Percentiles rank a stretch among this genome's conserved stretches.
Evolutionary conservation across 2,888 invertebrate species (phyloP).

Genomic region (Nezara viridula): DNA sequence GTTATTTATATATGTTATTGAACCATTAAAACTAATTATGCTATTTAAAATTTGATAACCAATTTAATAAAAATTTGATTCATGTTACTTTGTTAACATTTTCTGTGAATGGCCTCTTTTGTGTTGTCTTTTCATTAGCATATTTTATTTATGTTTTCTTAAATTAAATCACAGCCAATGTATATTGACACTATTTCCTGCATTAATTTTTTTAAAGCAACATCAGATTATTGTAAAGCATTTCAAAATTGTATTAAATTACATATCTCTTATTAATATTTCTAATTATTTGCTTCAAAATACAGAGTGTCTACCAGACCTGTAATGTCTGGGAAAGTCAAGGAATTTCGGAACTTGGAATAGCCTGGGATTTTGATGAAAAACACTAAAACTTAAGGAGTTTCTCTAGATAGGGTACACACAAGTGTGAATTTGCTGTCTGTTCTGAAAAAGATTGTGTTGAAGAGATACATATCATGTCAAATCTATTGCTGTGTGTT

Average conservation of each 20-base stretch:
- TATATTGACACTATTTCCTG: constrained; percentile 13
- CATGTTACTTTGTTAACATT: background rate
- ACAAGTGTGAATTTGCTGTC: no score
- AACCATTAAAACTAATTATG: background rate
- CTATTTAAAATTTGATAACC: background rate
- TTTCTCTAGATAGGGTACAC: no score
- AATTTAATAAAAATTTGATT: background rate
- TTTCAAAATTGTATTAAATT: background rate
- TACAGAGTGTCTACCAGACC: no score
- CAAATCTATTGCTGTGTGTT: no score
- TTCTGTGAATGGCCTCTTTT: background rate
- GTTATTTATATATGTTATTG: background rate
- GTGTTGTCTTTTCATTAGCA: background rate
- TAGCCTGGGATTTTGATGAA: no score
- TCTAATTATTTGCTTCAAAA: background rate
- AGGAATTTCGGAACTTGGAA: no score
- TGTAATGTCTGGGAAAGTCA: no score
- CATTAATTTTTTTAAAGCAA: constrained; percentile 2
- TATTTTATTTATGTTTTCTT: constrained; percentile 31
- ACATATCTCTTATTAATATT: background rate
- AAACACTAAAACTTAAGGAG: no score
- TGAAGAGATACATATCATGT: no score
- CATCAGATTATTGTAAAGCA: background rate
- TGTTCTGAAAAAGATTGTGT: no score
- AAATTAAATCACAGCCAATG: constrained; percentile 36